Conservation (phyloP, 2,888 invertebrate species). For the Polydrusus tereticollis region DNA sequence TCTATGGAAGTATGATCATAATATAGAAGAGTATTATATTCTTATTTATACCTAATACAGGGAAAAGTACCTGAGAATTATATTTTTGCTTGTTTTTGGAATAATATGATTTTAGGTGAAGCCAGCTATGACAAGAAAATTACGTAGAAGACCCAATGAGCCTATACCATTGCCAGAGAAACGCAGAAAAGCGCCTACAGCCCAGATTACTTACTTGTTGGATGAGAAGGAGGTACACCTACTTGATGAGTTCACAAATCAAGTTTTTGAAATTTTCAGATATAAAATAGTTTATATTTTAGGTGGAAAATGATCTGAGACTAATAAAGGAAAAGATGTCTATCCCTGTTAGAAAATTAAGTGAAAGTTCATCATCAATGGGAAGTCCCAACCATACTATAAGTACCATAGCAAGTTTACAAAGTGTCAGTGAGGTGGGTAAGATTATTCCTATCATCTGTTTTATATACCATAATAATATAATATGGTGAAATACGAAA, state of each 20-base stretch:
- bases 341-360: slow-evolving; percentile 71
- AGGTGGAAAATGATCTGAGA: slow-evolving; percentile 43
- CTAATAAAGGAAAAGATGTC: slow-evolving; percentile 67
- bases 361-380: slow-evolving; percentile 59
- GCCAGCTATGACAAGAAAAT: slow-evolving; percentile 94
- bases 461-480: too few relatives aligned
- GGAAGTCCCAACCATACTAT: slow-evolving; percentile 41
- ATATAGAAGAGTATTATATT: too few relatives aligned
- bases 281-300: slow-evolving; percentile 8
- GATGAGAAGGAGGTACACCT: slow-evolving; percentile 81
- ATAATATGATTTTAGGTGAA: slow-evolving; percentile 78
- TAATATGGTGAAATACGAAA: too few relatives aligned
- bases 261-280: too few relatives aligned
- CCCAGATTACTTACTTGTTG: slow-evolving; percentile 86
- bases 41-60: too few relatives aligned
- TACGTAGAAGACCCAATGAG: slow-evolving; percentile 93
- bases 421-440: slow-evolving; percentile 30
- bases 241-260: not conserved
- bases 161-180: slow-evolving; percentile 91
- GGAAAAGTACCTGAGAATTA: too few relatives aligned
- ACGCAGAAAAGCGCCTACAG: slow-evolving; percentile 85
- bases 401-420: slow-evolving; percentile 19
- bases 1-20: slow-evolving; percentile 55
- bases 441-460: not conserved
- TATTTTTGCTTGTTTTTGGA: too few relatives aligned